A percentile compares a stretch with the other conserved stretches of the same genome.
Conservation (phyloP, 2,888 invertebrate genomes). For the Pterobdella sp. region DNA sequence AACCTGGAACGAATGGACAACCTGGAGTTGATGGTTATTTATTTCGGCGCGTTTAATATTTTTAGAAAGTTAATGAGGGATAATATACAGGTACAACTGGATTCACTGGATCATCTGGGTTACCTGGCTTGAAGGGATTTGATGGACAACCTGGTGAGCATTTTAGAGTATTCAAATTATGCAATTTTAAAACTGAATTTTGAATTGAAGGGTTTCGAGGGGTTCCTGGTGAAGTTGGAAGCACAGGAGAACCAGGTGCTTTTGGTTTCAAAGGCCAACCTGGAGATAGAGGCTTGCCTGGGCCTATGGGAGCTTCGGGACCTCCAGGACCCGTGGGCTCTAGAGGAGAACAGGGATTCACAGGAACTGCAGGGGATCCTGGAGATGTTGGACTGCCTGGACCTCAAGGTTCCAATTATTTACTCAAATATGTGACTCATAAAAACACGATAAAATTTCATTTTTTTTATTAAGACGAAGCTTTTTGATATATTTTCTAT, state of each 20-base stretch:
- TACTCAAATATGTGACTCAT: background rate
- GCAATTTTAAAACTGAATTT: background rate
- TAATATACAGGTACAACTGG: background rate
- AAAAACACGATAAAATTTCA: too few species aligned
- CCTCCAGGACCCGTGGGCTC: constrained; percentile 29
- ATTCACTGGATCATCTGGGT: background rate
- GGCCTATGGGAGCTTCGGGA: constrained; percentile 25
- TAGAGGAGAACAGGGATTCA: constrained; percentile 2
- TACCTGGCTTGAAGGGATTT: background rate
- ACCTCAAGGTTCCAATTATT: constrained; percentile 6
- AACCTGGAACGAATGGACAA: constrained; percentile 17
- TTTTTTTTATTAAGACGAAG: background rate
- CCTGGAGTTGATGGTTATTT: background rate
- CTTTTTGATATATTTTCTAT: background rate
- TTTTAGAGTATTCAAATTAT: background rate
- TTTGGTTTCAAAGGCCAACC: constrained; percentile 33
- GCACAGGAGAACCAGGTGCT: constrained; percentile 17
- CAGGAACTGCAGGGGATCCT: constrained; percentile 9
- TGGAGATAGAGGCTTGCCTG: constrained; percentile 24
- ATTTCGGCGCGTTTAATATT: background rate
- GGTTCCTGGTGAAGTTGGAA: constrained; percentile 10
- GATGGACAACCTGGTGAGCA: background rate
- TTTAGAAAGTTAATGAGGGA: background rate
- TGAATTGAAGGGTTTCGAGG: constrained; percentile 23
- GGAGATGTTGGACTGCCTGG: background rate